Evolutionary conservation across 2,888 invertebrate species (phyloP).

Genomic region (Labia minor): DNA sequence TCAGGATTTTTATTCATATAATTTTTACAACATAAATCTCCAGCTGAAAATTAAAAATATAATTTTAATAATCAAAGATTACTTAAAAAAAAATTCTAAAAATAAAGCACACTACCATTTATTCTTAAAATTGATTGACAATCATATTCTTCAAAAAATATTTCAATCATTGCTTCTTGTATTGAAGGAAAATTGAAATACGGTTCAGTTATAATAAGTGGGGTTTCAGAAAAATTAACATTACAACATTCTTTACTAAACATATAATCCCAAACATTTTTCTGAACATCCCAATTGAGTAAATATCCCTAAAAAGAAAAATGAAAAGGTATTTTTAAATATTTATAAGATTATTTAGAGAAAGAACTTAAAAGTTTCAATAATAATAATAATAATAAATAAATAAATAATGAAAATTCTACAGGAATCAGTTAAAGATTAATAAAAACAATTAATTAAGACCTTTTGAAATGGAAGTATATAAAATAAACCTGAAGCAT

Average conservation of each 20-base stretch:
- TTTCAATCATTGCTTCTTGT: conserved; percentile 88
- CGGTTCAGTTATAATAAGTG: conserved; percentile 85
- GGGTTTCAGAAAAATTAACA: conserved; percentile 64
- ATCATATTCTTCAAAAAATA: conserved; percentile 96
- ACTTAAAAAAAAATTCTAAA: neutral
- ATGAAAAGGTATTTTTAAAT: too few relatives aligned
- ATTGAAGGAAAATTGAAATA: conserved; percentile 84
- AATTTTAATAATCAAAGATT: neutral
- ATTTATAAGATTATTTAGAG: too few relatives aligned
- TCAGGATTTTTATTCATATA: conserved; percentile 46
- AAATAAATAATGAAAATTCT: neutral
- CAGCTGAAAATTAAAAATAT: conserved; percentile 40
- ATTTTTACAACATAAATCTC: conserved; percentile 66
- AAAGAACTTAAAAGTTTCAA: conserved; percentile 20
- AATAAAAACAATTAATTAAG: too few relatives aligned
- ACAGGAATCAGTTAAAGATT: too few relatives aligned
- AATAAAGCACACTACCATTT: conserved; percentile 40
- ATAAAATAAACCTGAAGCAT: conserved; percentile 89
- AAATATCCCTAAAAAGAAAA: conserved; percentile 64
- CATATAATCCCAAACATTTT: conserved; percentile 90
- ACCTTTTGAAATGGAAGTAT: conserved; percentile 83
- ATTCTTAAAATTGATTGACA: conserved; percentile 69
- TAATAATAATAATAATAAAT: conserved; percentile 1
- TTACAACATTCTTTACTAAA: conserved; percentile 77
- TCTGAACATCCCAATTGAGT: conserved; percentile 92